Evolutionary conservation across 2,888 invertebrate genomes (phyloP), one percentile per base, ranked within the genome.

Genomic region (Chaetogeoica ovagalla): DNA sequence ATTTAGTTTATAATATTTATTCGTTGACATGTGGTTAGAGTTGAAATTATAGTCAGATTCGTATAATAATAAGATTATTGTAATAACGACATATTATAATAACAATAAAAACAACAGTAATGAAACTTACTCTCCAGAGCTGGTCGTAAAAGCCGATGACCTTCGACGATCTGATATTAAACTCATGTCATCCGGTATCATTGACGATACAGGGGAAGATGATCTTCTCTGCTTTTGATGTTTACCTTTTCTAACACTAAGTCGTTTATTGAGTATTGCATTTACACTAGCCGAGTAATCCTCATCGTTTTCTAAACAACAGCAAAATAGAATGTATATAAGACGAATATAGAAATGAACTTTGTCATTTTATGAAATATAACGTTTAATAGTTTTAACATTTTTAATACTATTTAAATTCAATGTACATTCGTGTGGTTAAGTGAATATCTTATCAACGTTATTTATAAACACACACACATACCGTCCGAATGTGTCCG

Each of bases 281-380:
- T 92, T 94, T 81, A 94, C 91, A 84, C 95, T 95, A 13, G 91
- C 91, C 0, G 94, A 94, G 86, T 95, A 95, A 85, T 95, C 95
- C 52, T 82, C 82, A 43, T 82, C 83, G 37, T 82, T 77, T 57
- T 82, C 82, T 71, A 63, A 57, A 39, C 39, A 39, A 55, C 62
- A 30, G 5, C 21, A 62, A 55, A 39, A 65, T 17, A 59, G 13
- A 60, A 43, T 9, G 30, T 30, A 30, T 9, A 52, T 52, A 19
- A 23, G 19, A n/a, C 1, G 39, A n/a, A 59, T 52, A 1, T 13
- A 7, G 8, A 15, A 48, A 48, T 48, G 1, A 15, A 1, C 11
- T 48, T 48, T 48, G 13, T 13, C 11, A 15, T 43, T 43, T 43
- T 43, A 43, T 9, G 43, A 43, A 43, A 43, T 48, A 7, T 48